phyloP scores from a whole-genome alignment of 2,113 vertebrate genomes.

The Illadopsis cleaveri region DNA sequence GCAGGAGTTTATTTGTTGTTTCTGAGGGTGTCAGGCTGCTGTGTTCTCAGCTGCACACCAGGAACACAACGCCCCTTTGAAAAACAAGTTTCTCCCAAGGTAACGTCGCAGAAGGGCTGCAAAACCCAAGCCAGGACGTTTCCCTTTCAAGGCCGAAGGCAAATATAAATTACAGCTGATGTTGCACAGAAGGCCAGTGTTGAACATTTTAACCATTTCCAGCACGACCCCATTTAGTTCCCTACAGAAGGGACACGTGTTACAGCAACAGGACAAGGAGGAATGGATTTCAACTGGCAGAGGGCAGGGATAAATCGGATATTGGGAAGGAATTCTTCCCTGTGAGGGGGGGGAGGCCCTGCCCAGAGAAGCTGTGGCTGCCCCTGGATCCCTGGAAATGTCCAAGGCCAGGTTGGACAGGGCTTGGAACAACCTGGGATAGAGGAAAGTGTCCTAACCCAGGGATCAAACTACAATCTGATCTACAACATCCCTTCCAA shows the following conservation, averaged over 20 bases:
- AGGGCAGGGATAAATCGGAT: not conserved
- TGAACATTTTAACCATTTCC: not conserved
- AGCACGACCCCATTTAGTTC: not conserved
- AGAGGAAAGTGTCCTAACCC: not conserved
- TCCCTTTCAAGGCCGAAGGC: not conserved
- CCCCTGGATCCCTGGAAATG: not conserved
- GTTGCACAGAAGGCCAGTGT: not conserved
- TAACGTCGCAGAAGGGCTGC: not conserved
- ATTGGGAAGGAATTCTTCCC: not conserved
- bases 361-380: not conserved
- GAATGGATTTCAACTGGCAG: not conserved
- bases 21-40: not conserved
- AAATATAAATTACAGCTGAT: not conserved
- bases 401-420: rapidly evolving
- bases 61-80: not conserved
- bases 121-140: not conserved
- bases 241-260: rapidly evolving
- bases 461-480: too few species aligned
- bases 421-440: not conserved
- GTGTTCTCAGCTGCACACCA: conserved; percentile 21
- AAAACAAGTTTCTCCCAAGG: conserved; percentile 3
- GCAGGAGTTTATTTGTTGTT: not conserved
- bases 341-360: not conserved
- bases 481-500: not conserved
- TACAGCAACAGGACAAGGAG: not conserved